Evolutionary conservation across 2,113 vertebrate species (phyloP).

Genomic region (Aegotheles bennettii): DNA sequence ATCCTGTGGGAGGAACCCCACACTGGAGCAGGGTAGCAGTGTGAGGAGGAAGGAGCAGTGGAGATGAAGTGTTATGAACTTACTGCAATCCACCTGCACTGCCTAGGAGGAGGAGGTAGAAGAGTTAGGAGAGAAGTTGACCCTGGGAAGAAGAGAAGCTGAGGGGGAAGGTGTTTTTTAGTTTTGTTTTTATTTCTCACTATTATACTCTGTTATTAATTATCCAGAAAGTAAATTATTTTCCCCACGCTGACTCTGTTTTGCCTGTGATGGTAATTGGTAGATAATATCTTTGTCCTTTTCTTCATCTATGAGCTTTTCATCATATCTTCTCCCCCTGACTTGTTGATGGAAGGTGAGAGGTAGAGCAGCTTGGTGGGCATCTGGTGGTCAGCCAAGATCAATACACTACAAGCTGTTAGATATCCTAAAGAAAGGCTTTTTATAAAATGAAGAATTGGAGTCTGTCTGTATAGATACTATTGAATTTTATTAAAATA

Average conservation of each 20-base stretch:
- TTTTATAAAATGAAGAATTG: not conserved
- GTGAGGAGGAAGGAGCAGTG: not conserved
- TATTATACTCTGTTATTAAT: not conserved
- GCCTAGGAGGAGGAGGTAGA: not conserved
- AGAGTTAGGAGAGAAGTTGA: not conserved
- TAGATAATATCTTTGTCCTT: not conserved
- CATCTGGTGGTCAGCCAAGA: too few species aligned
- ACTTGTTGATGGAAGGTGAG: not conserved
- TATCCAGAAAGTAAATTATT: not conserved
- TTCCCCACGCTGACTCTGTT: not conserved
- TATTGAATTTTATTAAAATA: not conserved
- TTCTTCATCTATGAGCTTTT: not conserved
- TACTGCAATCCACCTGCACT: not conserved
- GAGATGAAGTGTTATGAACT: accelerated
- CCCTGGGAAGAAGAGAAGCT: too few species aligned
- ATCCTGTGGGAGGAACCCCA: too few species aligned
- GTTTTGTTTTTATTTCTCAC: not conserved
- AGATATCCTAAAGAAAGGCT: not conserved
- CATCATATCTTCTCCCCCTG: not conserved
- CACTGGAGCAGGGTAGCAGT: too few species aligned
- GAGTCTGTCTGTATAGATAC: not conserved
- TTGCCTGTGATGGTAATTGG: not conserved
- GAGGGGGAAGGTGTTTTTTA: not conserved
- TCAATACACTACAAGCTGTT: not conserved
- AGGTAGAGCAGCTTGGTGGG: not conserved